These are phyloP conservation scores for Melanotus villosus DNA, from an alignment of 2,888 invertebrate species.

Conservation along the genomic window DNA sequence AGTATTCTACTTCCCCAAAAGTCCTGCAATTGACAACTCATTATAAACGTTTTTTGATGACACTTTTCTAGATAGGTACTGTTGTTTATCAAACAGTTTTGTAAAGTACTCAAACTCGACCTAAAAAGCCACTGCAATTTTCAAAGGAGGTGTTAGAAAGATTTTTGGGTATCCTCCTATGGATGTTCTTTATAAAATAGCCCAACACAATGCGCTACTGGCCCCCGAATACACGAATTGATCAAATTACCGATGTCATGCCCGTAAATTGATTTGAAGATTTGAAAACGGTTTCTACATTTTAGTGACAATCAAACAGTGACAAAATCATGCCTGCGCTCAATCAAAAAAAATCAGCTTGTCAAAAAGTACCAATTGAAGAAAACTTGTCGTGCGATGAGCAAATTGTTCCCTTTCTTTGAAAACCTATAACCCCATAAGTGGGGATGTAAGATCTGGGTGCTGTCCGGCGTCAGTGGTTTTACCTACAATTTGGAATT, in stretches of 20 bases:
- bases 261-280: neutral
- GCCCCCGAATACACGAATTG: too few relatives aligned
- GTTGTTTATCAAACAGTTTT: too few relatives aligned
- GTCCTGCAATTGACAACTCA: too few relatives aligned
- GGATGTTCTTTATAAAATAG: too few relatives aligned
- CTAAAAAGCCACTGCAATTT: too few relatives aligned
- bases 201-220: too few relatives aligned
- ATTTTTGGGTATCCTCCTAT: too few relatives aligned
- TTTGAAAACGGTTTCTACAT: neutral
- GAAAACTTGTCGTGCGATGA: constrained; percentile 59
- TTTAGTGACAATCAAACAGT: neutral
- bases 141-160: too few relatives aligned
- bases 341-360: neutral
- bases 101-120: too few relatives aligned
- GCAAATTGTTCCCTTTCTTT: constrained; percentile 59
- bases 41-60: too few relatives aligned
- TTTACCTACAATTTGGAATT: constrained; percentile 63
- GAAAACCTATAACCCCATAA: constrained; percentile 62
- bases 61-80: too few relatives aligned
- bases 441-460: constrained; percentile 61
- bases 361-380: constrained; percentile 54
- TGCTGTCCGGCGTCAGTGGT: constrained; percentile 60
- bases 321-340: neutral
- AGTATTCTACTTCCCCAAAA: too few relatives aligned
- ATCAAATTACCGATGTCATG: neutral